These are phyloP conservation scores for Lithophane socia DNA, from an alignment of 2,888 invertebrate genomes.

Conservation along the genomic window DNA sequence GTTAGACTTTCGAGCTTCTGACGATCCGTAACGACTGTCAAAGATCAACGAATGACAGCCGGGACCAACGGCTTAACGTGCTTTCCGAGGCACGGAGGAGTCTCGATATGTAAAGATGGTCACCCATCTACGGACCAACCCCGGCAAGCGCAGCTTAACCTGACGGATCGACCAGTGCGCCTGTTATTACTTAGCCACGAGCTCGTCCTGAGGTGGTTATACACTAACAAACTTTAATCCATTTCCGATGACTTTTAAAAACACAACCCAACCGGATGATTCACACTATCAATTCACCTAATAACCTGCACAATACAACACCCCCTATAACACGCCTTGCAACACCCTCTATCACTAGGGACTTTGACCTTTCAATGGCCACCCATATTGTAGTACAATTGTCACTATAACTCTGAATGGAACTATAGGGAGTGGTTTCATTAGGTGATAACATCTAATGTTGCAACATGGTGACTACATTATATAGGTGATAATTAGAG, in stretches of 20 bases:
- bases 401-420: slow-evolving; percentile 35
- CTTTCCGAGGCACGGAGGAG: too few species aligned
- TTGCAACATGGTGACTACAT: neutral
- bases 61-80: too few species aligned
- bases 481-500: slow-evolving; percentile 20
- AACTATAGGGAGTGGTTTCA: slow-evolving; percentile 19
- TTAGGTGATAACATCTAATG: slow-evolving; percentile 39
- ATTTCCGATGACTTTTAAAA: slow-evolving; percentile 5
- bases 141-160: too few species aligned
- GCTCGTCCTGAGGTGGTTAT: neutral
- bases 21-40: too few species aligned
- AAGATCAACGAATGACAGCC: too few species aligned
- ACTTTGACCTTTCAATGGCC: slow-evolving; percentile 46
- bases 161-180: too few species aligned
- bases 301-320: slow-evolving; percentile 14
- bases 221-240: neutral
- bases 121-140: too few species aligned
- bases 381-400: slow-evolving; percentile 32
- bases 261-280: neutral
- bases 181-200: too few species aligned
- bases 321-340: slow-evolving; percentile 2
- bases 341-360: slow-evolving; percentile 38
- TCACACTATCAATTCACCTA: slow-evolving; percentile 13
- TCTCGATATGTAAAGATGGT: too few species aligned
- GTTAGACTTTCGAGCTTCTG: too few species aligned